Conservation (phyloP, 2,113 vertebrate species). For the Oreochromis tanganicae region DNA sequence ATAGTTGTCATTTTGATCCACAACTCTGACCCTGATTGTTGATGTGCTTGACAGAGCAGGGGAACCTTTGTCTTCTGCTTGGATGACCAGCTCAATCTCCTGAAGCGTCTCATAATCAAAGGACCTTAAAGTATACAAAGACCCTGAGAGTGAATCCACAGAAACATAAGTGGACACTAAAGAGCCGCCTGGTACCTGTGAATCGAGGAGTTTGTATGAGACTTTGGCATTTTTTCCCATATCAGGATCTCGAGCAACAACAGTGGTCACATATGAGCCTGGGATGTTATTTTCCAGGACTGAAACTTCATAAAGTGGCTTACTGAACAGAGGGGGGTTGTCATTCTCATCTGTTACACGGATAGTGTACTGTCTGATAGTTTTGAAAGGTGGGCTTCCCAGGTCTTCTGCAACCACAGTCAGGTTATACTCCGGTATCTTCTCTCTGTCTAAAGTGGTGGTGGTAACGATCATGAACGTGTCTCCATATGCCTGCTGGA, state of each 20-base stretch:
- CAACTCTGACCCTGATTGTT: slow-evolving; percentile 52
- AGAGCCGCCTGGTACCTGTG: slow-evolving; percentile 15
- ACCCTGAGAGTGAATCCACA: slow-evolving; percentile 56
- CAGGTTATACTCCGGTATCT: slow-evolving; percentile 71
- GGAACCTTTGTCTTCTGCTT: slow-evolving; percentile 61
- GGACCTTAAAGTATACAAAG: slow-evolving; percentile 50
- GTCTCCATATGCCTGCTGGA: slow-evolving; percentile 75
- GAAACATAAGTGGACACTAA: slow-evolving; percentile 57
- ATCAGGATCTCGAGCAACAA: slow-evolving; percentile 70
- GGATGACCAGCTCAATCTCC: slow-evolving; percentile 57
- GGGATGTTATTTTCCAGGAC: slow-evolving; percentile 74
- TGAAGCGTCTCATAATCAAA: slow-evolving; percentile 64
- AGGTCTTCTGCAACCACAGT: slow-evolving; percentile 74
- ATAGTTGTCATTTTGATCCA: slow-evolving; percentile 71
- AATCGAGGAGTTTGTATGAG: slow-evolving; percentile 66
- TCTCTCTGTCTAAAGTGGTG: slow-evolving; percentile 68
- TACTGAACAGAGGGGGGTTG: slow-evolving; percentile 70
- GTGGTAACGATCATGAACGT: slow-evolving; percentile 73
- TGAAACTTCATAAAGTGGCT: slow-evolving; percentile 68
- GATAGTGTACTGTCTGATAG: slow-evolving; percentile 68
- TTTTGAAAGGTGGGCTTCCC: slow-evolving; percentile 72
- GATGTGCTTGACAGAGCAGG: slow-evolving; percentile 45
- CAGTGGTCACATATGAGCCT: slow-evolving; percentile 71
- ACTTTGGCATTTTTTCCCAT: slow-evolving; percentile 60
- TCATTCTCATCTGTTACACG: slow-evolving; percentile 75